phyloP scores from a whole-genome alignment of 2,113 vertebrate species.

The Columbina picui region DNA sequence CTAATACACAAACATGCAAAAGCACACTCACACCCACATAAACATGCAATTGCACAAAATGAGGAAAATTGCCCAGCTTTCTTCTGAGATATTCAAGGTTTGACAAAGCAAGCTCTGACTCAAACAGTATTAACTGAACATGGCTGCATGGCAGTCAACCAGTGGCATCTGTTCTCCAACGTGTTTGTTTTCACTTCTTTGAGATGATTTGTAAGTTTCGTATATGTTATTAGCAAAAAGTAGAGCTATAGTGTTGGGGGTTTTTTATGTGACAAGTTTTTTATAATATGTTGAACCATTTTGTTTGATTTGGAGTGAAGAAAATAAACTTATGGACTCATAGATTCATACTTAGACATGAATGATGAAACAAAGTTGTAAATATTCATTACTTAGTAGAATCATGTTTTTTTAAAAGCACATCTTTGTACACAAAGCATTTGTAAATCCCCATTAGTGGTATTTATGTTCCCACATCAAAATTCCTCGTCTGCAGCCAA shows the following conservation, averaged over 20 bases:
- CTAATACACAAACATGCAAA: neutral
- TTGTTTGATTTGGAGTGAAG: neutral
- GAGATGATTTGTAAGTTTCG: neutral
- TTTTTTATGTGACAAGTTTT: neutral
- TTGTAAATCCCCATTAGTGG: conserved; percentile 64
- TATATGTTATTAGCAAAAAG: neutral
- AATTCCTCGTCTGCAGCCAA: conserved; percentile 72
- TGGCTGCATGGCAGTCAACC: neutral
- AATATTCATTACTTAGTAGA: conserved; percentile 19
- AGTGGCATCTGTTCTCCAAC: neutral
- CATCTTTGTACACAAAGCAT: conserved; percentile 58
- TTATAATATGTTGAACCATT: neutral
- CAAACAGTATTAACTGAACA: neutral
- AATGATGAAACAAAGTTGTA: conserved; percentile 12
- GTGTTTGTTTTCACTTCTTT: neutral
- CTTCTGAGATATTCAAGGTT: neutral
- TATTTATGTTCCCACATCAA: conserved; percentile 67
- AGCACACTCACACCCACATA: neutral
- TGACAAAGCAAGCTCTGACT: neutral
- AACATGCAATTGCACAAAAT: neutral
- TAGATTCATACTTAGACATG: neutral
- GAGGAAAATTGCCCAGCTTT: neutral
- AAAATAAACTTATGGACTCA: neutral
- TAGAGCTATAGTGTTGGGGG: neutral
- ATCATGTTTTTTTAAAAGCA: conserved; percentile 3